These are phyloP conservation scores for Oxyteleia sp. DNA, from an alignment of 2,888 invertebrate genomes.

Conservation along the genomic window DNA sequence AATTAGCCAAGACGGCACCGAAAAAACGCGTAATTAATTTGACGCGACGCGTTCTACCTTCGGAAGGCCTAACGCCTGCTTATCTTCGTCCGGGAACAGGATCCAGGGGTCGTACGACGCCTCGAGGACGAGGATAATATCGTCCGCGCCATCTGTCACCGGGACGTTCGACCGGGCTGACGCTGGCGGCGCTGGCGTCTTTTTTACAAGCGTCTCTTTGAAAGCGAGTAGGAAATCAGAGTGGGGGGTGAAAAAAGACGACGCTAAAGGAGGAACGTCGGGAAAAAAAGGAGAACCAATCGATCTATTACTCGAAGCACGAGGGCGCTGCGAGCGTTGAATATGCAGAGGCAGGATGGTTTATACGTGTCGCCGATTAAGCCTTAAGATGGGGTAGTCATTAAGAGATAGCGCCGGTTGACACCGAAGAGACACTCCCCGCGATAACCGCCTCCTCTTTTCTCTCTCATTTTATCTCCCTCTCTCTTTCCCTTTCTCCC, in stretches of 20 bases:
- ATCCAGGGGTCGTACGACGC: slow-evolving; percentile 80
- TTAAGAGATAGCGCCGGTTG: slow-evolving; percentile 86
- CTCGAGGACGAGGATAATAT: slow-evolving; percentile 78
- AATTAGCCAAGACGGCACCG: slow-evolving; percentile 47
- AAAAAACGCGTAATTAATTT: slow-evolving; percentile 67
- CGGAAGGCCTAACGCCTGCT: slow-evolving; percentile 65
- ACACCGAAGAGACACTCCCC: slow-evolving; percentile 83
- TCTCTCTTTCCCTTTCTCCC: slow-evolving; percentile 60
- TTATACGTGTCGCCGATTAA: slow-evolving; percentile 87
- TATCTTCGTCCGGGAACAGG: slow-evolving; percentile 84
- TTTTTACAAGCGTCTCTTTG: slow-evolving; percentile 65
- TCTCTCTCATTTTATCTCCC: slow-evolving; percentile 63
- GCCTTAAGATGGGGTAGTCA: slow-evolving; percentile 86
- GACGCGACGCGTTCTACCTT: slow-evolving; percentile 52
- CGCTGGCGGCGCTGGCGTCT: slow-evolving; percentile 75
- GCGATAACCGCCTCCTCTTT: slow-evolving; percentile 79
- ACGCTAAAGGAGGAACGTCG: slow-evolving; percentile 22
- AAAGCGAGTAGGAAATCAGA: slow-evolving; percentile 28
- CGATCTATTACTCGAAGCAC: slow-evolving; percentile 71
- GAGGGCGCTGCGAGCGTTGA: slow-evolving; percentile 79
- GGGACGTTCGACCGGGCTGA: slow-evolving; percentile 74
- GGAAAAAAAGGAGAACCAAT: slow-evolving; percentile 52
- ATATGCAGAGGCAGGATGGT: slow-evolving; percentile 86
- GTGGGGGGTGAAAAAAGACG: slow-evolving; percentile 58
- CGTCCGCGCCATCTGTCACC: slow-evolving; percentile 83